These are phyloP conservation scores for Bombylius major DNA, from an alignment of 2,888 invertebrate genomes.

Conservation along the genomic window DNA sequence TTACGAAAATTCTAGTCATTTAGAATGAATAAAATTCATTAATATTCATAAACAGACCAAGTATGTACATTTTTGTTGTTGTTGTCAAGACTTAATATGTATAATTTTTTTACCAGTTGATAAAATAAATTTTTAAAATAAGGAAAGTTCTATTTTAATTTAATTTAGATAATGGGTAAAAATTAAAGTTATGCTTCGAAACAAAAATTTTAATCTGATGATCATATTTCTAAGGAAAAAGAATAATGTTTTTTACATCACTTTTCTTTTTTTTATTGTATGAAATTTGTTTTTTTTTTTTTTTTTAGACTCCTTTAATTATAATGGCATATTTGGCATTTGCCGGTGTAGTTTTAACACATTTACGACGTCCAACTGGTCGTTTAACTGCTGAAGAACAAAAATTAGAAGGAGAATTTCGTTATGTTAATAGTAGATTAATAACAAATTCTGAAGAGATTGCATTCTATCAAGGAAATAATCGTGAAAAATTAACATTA, in stretches of 20 bases:
- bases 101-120: no score
- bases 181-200: no score
- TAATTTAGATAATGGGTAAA: no score
- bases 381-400: slow-evolving; percentile 85
- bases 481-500: slow-evolving; percentile 77
- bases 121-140: no score
- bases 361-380: slow-evolving; percentile 77
- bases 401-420: slow-evolving; percentile 94
- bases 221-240: neutral
- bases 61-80: no score
- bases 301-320: slow-evolving; percentile 64
- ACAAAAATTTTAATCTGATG: neutral
- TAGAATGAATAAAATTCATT: no score
- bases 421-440: slow-evolving; percentile 89
- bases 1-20: no score
- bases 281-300: neutral
- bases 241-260: neutral
- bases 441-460: slow-evolving; percentile 94
- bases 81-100: no score
- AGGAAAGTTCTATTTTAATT: no score
- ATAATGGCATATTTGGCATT: slow-evolving; percentile 79
- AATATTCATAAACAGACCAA: no score
- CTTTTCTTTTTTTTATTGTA: neutral
- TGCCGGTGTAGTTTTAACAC: slow-evolving; percentile 77
- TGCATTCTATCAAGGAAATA: slow-evolving; percentile 62